phyloP scores from a whole-genome alignment of 1,140 invertebrate species.

The Nasonia giraulti region DNA sequence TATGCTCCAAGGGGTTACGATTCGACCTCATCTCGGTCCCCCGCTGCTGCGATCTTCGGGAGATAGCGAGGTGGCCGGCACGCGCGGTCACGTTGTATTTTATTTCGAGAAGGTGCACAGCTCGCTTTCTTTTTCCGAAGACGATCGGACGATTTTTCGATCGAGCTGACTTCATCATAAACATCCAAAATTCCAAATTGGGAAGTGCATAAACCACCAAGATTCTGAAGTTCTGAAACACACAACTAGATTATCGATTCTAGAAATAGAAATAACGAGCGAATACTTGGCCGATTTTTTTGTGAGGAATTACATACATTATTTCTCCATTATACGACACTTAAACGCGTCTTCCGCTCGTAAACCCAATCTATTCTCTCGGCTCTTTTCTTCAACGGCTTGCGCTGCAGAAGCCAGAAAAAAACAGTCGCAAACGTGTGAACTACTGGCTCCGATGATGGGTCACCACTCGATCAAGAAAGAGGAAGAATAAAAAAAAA shows the following conservation, averaged over 20 bases:
- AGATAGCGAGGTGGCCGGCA: conserved; percentile 17
- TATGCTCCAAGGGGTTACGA: conserved; percentile 35
- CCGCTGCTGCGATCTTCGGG: not conserved
- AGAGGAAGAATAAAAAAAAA: not conserved
- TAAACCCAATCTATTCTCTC: not conserved
- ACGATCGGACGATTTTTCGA: not conserved
- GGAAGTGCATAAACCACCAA: no score
- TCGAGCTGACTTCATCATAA: no score
- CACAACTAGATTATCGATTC: no score
- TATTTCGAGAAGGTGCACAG: not conserved
- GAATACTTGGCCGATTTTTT: no score
- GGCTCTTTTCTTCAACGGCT: not conserved
- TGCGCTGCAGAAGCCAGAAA: not conserved
- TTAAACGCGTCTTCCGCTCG: not conserved
- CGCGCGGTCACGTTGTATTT: conserved; percentile 16
- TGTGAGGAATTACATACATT: not conserved
- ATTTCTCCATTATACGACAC: not conserved
- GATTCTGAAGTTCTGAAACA: no score
- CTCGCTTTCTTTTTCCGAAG: not conserved
- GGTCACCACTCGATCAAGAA: conserved; percentile 21
- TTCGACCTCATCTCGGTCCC: conserved; percentile 18
- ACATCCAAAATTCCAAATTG: no score
- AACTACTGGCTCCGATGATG: conserved; percentile 23
- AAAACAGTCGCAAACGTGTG: conserved; percentile 39
- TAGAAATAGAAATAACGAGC: no score